Percentiles rank a stretch among this genome's conserved stretches.
phyloP scores from a whole-genome alignment of 2,797 vertebrate genomes.

The Alauda arvensis region DNA sequence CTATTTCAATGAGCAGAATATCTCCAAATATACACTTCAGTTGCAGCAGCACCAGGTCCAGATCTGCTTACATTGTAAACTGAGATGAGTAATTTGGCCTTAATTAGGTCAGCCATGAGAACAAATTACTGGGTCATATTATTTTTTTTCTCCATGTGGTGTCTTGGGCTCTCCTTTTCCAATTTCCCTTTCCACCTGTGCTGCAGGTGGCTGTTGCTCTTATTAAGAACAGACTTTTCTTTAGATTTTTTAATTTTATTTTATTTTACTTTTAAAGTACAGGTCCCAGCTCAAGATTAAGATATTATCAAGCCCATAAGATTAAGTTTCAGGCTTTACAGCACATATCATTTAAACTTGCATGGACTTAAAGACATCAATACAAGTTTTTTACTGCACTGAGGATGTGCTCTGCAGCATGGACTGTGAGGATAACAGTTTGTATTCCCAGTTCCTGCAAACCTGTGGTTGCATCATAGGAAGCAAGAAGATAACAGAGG shows the following conservation, averaged over 20 bases:
- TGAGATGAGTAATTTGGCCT: background rate
- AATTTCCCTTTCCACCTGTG: too few relatives aligned
- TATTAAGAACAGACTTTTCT: background rate
- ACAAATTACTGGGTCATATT: background rate
- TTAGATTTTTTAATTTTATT: background rate
- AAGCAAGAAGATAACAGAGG: background rate
- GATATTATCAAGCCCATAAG: background rate
- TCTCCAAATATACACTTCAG: background rate
- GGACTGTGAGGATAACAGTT: background rate
- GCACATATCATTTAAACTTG: background rate
- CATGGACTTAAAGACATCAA: background rate
- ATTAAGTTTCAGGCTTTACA: background rate
- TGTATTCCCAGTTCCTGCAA: background rate
- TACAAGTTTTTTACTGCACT: background rate
- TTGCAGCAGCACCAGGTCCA: background rate
- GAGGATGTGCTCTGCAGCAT: background rate
- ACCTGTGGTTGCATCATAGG: background rate
- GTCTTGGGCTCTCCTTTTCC: background rate
- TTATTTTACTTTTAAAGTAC: background rate
- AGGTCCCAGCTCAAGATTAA: background rate
- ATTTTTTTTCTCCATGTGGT: background rate
- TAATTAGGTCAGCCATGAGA: background rate
- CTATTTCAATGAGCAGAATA: background rate
- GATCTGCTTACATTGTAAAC: background rate
- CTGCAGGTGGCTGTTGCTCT: background rate